Percentiles rank a stretch among this genome's conserved stretches.
Evolutionary conservation across 1,140 invertebrate genomes (phyloP).

Genomic region (Mya arenaria): DNA sequence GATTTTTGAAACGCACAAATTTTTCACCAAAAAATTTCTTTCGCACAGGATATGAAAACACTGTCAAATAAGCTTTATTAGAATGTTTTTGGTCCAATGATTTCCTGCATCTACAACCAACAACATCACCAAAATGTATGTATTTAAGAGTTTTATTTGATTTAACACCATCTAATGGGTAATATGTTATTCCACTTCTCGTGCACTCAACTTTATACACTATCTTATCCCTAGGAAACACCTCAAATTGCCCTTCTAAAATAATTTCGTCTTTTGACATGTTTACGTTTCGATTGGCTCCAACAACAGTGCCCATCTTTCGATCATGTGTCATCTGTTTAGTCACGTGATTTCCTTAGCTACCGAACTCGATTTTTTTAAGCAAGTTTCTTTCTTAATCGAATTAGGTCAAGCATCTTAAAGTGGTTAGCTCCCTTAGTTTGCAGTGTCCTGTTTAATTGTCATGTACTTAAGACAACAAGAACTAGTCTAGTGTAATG

Average conservation of each 20-base stretch:
- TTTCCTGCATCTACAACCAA: constrained; percentile 51
- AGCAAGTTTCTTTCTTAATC: too few species aligned
- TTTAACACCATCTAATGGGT: constrained; percentile 23
- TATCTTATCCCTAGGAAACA: constrained; percentile 50
- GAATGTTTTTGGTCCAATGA: constrained; percentile 45
- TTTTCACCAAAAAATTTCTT: constrained; percentile 54
- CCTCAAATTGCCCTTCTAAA: constrained; percentile 48
- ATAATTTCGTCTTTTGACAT: constrained; percentile 47
- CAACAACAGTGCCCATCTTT: constrained; percentile 52
- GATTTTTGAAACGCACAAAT: constrained; percentile 10
- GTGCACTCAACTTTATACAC: constrained; percentile 37
- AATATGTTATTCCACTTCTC: constrained; percentile 46
- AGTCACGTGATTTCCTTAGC: constrained; percentile 24
- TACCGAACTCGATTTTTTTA: background rate
- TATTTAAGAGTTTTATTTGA: constrained; percentile 48
- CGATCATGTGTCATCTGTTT: constrained; percentile 47
- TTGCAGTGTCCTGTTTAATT: too few species aligned
- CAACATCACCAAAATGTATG: constrained; percentile 56
- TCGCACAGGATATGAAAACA: constrained; percentile 47
- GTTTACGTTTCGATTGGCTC: constrained; percentile 3
- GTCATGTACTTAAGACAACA: too few species aligned
- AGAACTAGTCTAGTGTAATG: too few species aligned
- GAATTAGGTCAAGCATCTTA: too few species aligned
- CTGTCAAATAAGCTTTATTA: constrained; percentile 50
- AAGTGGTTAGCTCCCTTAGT: too few species aligned